Evolutionary conservation across 2,888 invertebrate genomes (phyloP), one percentile per base, ranked within the genome.

Genomic region (Ormyrus nitidulus): DNA sequence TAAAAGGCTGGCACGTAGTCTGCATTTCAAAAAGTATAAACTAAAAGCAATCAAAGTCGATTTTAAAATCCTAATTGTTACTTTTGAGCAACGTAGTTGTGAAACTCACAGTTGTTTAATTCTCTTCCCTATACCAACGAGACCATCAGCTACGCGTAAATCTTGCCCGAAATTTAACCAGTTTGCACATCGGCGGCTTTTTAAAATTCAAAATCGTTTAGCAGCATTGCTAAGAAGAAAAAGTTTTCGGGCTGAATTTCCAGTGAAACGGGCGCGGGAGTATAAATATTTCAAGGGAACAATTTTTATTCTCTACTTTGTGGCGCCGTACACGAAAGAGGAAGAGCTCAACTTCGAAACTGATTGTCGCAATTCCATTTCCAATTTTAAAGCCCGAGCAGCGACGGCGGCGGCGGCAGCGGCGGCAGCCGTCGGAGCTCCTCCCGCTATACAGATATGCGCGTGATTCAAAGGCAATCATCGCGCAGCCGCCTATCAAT

Each of bases 391-490:
- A 81, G 76, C 78, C 62, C 19, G 19, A 19, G 19, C 19, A 19
- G 19, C 19, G 19, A 19, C 19, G 19, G 19, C 19, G 19, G 19
- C 19, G n/a, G 61, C 9, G 58, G 19, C 56, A 62, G 49, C 51
- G 7, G 53, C 8, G 7, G 53, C 8, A 10, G 68, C 49, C 19
- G 19, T 19, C 19, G 19, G 19, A 9, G 51, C 69, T 53, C 48
- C 53, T 54, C 51, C 70, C 59, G 51, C 46, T 48, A 7, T 13
- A 54, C 19, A 19, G 34, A 19, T 19, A 19, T 46, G 44, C 49
- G 61, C 59, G 68, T 71, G 73, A 78, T 78, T 78, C 78, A 72
- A 71, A 81, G 81, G 76, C 79, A 76, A 79, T 81, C 72, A 72
- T 81, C 61, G 78, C 19, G 19, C 75, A 68, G 68, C 58, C 75